These are phyloP conservation scores for Paradoxurus hermaphroditus DNA, from an alignment of 2,113 vertebrate species.

Conservation along the genomic window DNA sequence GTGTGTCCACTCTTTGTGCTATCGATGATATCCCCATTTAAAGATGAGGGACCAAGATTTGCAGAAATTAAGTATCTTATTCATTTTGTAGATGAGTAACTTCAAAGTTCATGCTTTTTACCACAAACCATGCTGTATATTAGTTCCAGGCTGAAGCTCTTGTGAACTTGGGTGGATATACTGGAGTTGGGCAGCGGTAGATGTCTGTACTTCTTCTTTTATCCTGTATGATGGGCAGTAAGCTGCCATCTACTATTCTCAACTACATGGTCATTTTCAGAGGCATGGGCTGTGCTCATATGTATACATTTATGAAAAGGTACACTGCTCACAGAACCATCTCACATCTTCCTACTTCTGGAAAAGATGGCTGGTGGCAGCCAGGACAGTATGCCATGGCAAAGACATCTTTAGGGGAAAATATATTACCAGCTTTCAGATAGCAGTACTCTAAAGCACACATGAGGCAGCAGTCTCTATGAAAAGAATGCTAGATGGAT, in stretches of 20 bases:
- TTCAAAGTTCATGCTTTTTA: conserved; percentile 24
- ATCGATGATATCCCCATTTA: neutral
- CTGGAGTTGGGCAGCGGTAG: neutral
- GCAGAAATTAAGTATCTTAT: neutral
- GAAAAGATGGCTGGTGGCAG: neutral
- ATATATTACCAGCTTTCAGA: neutral
- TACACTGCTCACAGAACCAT: neutral
- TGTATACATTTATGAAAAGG: neutral
- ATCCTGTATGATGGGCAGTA: neutral
- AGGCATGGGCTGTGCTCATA: neutral
- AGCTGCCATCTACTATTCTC: neutral
- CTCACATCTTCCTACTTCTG: neutral
- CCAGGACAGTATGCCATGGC: neutral
- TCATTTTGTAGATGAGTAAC: neutral
- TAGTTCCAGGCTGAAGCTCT: neutral
- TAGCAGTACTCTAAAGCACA: neutral
- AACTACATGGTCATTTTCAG: neutral
- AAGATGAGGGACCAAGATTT: neutral
- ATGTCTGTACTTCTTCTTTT: neutral
- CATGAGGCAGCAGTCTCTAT: neutral
- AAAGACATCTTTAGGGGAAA: neutral
- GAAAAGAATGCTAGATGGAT: neutral
- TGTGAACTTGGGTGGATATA: neutral
- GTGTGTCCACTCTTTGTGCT: neutral
- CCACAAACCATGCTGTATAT: neutral